phyloP scores from a whole-genome alignment of 2,113 vertebrate species.

The Xiphophorus maculatus region DNA sequence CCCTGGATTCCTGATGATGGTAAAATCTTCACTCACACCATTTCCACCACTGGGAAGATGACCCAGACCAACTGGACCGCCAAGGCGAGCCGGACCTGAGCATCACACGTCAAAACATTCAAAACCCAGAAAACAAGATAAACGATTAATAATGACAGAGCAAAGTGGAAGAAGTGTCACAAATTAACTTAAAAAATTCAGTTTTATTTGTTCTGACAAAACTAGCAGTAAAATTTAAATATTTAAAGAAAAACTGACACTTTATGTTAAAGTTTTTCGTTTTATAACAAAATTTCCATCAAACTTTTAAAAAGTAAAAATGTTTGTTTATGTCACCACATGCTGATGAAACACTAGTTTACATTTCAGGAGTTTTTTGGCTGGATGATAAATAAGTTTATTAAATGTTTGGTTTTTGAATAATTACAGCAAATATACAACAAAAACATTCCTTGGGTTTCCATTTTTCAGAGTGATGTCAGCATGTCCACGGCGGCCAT shows the following conservation, averaged over 20 bases:
- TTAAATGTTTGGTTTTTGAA: no score
- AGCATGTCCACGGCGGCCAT: no score
- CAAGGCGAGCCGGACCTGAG: slow-evolving; percentile 73
- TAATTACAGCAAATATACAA: no score
- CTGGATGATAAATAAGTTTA: no score
- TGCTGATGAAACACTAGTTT: slow-evolving; percentile 10
- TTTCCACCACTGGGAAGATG: slow-evolving; percentile 85
- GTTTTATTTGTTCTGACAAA: no score
- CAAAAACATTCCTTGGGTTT: no score
- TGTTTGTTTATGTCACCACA: not conserved
- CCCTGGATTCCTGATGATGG: slow-evolving; percentile 88
- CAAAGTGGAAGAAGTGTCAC: no score
- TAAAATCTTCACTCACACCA: slow-evolving; percentile 87
- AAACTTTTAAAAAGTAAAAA: not conserved
- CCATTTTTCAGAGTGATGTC: no score
- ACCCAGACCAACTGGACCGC: slow-evolving; percentile 86
- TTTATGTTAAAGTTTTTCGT: not conserved
- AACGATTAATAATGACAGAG: not conserved
- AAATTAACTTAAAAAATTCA: no score
- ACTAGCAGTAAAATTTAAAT: not conserved
- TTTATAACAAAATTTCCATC: not conserved
- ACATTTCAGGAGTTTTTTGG: not conserved
- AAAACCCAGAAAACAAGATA: not conserved
- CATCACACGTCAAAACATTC: not conserved
- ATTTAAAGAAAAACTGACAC: not conserved